Evolutionary conservation across 2,888 invertebrate genomes (phyloP).

Genomic region (Pardosa pseudoannulata): DNA sequence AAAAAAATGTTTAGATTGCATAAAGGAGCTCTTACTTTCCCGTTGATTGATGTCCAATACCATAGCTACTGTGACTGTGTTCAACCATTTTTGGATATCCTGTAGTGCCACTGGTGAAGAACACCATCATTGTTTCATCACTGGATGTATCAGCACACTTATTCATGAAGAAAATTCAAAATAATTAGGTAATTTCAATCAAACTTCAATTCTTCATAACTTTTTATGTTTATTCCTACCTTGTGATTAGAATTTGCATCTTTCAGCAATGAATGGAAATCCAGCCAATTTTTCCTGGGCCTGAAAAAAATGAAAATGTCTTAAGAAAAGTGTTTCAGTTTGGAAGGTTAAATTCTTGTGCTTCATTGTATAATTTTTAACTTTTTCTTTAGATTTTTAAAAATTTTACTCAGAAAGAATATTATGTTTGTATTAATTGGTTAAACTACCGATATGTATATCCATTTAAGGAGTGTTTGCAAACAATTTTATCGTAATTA

Average conservation of each 20-base stretch:
- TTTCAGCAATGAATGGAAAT: constrained; percentile 33
- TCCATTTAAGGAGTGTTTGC: no score
- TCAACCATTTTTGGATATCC: constrained; percentile 79
- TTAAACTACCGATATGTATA: no score
- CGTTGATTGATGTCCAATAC: constrained; percentile 76
- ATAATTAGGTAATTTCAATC: no score
- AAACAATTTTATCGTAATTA: no score
- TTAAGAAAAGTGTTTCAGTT: no score
- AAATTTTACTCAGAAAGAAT: no score
- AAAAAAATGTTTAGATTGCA: no score
- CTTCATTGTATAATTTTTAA: no score
- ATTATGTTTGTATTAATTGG: no score
- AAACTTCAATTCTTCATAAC: no score
- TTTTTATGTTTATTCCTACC: constrained; percentile 27
- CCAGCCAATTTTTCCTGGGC: constrained; percentile 25
- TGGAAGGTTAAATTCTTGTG: no score
- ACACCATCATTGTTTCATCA: constrained; percentile 78
- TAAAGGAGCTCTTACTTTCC: constrained; percentile 60
- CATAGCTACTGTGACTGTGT: constrained; percentile 79
- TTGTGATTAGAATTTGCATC: constrained; percentile 9
- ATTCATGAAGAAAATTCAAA: neutral
- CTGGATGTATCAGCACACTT: constrained; percentile 76
- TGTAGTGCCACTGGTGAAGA: constrained; percentile 80
- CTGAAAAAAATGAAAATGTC: neutral
- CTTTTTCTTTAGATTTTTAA: no score